phyloP scores from a whole-genome alignment of 2,888 invertebrate species.

The Teleogryllus oceanicus region DNA sequence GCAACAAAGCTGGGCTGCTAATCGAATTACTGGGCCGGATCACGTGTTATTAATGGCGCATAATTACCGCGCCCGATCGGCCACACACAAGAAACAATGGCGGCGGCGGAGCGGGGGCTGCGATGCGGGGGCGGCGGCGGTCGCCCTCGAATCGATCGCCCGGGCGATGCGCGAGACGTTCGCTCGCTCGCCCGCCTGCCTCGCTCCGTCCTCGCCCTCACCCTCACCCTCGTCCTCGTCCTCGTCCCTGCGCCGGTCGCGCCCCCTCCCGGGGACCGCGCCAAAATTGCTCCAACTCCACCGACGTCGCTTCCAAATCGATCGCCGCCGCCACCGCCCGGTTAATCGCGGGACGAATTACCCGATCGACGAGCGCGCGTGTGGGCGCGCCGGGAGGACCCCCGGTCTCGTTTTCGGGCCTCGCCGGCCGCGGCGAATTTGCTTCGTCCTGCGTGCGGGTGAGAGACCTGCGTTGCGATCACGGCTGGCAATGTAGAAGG shows the following conservation, averaged over 20 bases:
- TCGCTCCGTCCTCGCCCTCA: background rate
- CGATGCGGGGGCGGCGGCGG: background rate
- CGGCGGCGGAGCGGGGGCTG: background rate
- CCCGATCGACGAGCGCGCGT: no score
- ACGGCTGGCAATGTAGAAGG: no score
- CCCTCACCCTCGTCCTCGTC: background rate
- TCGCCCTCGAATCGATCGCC: conserved; percentile 1
- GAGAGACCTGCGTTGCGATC: no score
- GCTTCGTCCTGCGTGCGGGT: no score
- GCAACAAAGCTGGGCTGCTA: conserved; percentile 19
- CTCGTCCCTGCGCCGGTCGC: background rate
- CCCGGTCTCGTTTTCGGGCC: no score
- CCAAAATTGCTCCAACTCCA: background rate
- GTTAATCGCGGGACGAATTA: no score
- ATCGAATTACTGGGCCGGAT: conserved; percentile 27
- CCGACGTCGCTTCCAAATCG: no score
- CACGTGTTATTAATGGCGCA: conserved; percentile 29
- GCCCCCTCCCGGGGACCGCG: background rate
- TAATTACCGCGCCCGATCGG: conserved; percentile 21
- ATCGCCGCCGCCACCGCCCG: no score
- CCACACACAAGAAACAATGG: background rate
- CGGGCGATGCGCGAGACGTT: background rate
- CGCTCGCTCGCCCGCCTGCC: background rate
- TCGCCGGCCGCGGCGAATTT: no score
- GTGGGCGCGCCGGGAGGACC: no score